Base-by-base conservation (phyloP, 2,113 vertebrate genomes). In the Dunckerocampus dactyliophorus region DNA sequence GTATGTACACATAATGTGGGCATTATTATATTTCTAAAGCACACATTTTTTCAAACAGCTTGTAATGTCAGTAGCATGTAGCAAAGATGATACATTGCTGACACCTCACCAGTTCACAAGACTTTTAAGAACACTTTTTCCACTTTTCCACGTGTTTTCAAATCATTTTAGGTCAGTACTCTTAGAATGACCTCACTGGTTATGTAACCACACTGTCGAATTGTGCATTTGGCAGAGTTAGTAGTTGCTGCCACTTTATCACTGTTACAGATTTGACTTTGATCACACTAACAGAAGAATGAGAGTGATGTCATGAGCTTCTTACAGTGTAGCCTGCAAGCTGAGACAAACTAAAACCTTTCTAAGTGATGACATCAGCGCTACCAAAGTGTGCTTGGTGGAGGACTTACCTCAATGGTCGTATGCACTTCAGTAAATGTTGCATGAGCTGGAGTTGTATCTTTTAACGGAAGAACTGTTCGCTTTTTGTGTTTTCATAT, bases 331-430 rank as follows among this genome's bases (percentile, higher is more conserved):
- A 19, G 77, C 69, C 77, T 62, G 74, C 69, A 60, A 39, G 63
- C 22, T 42, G 82, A 65, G 83, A 77, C 80, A 79, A 37, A 55
- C 31, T 14, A 39, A 17, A 1, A 19, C 69, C 82, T 83, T 81
- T 74, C 37, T 74, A 55, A 79, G 62, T 67, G 21, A 71, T 85
- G 80, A 87, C 80, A 79, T 84, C 75, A 83, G 24, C 48, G 39
- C 70, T 58, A 69, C 71, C 63, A 72, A 75, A 81, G 39, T 49
- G 59, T 62, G 66, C 56, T 37, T 52, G 45, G 14, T n/a, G 4
- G 34, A 63, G 8, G 24, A 64, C n/a, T 53, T 16, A 53, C 51
- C 53, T 69, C 7, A 13, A 55, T 46, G n/a, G 16, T n/a, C 53
- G 11, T 49, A 0, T 42, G 52, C 47, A 66, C 56, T 19, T 39